Conservation (phyloP, 92 coral and sea anemone species). For the Chrysogorgia sp. region DNA sequence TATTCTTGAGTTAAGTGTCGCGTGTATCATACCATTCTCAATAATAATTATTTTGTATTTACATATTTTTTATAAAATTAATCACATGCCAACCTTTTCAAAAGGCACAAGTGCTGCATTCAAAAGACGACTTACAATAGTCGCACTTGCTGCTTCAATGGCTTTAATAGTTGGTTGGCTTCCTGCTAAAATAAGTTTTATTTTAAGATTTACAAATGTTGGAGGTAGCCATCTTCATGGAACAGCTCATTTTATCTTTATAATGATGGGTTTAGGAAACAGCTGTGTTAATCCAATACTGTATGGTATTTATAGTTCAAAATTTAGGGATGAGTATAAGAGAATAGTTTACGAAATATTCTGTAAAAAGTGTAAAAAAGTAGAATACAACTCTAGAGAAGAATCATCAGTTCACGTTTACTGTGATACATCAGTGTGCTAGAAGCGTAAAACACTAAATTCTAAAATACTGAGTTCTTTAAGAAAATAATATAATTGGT, state of each 20-base stretch:
- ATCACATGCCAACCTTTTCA: not conserved
- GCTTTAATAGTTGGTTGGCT: slow-evolving; percentile 32
- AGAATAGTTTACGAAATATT: not conserved
- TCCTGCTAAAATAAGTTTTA: slow-evolving; percentile 19
- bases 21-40: slow-evolving; percentile 19
- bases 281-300: slow-evolving; percentile 17
- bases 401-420: no score
- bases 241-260: slow-evolving; percentile 22
- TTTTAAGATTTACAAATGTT: slow-evolving; percentile 9
- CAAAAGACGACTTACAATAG: slow-evolving; percentile 13
- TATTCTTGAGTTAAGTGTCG: slow-evolving; percentile 1
- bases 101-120: not conserved
- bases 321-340: slow-evolving; percentile 3
- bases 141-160: slow-evolving; percentile 1
- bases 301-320: no score
- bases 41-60: slow-evolving; percentile 4
- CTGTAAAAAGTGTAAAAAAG: not conserved
- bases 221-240: slow-evolving; percentile 28
- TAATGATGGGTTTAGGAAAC: slow-evolving; percentile 21
- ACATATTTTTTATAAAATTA: slow-evolving; percentile 13
- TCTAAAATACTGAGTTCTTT: no score
- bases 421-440: no score
- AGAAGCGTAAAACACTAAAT: no score
- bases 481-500: no score
- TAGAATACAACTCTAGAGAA: no score